These are phyloP conservation scores for Phania funesta DNA, from an alignment of 2,888 invertebrate genomes.

Conservation along the genomic window DNA sequence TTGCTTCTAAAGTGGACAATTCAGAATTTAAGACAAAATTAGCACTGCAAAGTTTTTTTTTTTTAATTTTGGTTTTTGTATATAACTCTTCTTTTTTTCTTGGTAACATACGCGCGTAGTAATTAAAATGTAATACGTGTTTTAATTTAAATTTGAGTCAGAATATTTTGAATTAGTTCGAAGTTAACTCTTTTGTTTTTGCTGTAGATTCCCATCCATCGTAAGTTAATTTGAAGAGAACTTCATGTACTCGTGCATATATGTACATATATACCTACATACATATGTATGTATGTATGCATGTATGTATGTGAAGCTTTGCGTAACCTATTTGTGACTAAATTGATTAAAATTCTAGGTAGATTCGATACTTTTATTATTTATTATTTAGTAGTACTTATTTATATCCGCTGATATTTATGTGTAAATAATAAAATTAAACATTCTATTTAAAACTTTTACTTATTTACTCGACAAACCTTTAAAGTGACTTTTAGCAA, in stretches of 20 bases:
- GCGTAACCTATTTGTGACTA: not conserved
- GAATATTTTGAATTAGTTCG: conserved; percentile 31
- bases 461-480: not conserved
- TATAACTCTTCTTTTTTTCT: no score
- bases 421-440: conserved; percentile 47
- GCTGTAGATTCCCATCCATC: conserved; percentile 26
- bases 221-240: not conserved
- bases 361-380: not conserved
- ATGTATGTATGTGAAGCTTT: no score
- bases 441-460: not conserved
- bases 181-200: conserved; percentile 30
- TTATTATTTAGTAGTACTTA: no score
- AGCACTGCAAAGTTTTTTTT: no score
- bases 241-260: not conserved
- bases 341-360: conserved; percentile 45
- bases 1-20: no score
- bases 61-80: not conserved
- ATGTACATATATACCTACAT: not conserved
- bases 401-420: no score
- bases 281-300: not conserved
- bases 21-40: no score
- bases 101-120: no score
- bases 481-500: conserved; percentile 17
- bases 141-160: conserved; percentile 1
- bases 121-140: conserved; percentile 16